A percentile compares a stretch with the other conserved stretches of the same genome.
phyloP scores from a whole-genome alignment of 2,113 vertebrate species.

The Sturnus vulgaris region DNA sequence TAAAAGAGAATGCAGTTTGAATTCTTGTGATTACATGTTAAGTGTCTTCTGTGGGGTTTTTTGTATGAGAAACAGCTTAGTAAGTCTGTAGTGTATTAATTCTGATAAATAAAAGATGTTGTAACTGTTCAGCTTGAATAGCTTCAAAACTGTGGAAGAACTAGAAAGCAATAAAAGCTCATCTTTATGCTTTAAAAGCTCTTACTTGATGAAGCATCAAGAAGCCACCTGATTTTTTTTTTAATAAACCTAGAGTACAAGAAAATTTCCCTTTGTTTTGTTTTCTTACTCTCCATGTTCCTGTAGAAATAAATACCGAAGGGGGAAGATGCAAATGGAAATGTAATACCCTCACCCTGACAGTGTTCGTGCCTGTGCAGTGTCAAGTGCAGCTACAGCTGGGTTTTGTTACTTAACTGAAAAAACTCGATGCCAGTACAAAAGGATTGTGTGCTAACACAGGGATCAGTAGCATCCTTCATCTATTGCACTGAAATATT shows the following conservation, averaged over 20 bases:
- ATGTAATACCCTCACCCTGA: neutral
- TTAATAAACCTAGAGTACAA: neutral
- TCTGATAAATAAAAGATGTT: neutral
- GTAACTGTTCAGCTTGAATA: neutral
- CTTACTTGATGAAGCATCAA: neutral
- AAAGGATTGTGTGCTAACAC: neutral
- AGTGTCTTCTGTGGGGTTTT: fast-evolving
- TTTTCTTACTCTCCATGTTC: neutral
- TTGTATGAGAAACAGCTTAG: neutral
- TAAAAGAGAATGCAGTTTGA: neutral
- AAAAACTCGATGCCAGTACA: neutral
- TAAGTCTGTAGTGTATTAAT: neutral
- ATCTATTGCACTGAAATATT: neutral
- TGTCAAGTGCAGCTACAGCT: neutral
- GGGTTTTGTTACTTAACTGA: neutral
- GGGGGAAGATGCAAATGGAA: neutral
- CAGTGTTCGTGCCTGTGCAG: neutral
- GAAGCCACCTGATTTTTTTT: neutral
- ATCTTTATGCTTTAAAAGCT: neutral
- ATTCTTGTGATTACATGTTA: neutral
- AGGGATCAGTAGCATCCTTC: neutral
- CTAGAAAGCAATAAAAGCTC: neutral
- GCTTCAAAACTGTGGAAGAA: neutral
- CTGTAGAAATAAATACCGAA: neutral
- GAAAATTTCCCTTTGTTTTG: neutral